Evolutionary conservation across 2,113 vertebrate genomes (phyloP).

Genomic region (Pangasianodon gigas): DNA sequence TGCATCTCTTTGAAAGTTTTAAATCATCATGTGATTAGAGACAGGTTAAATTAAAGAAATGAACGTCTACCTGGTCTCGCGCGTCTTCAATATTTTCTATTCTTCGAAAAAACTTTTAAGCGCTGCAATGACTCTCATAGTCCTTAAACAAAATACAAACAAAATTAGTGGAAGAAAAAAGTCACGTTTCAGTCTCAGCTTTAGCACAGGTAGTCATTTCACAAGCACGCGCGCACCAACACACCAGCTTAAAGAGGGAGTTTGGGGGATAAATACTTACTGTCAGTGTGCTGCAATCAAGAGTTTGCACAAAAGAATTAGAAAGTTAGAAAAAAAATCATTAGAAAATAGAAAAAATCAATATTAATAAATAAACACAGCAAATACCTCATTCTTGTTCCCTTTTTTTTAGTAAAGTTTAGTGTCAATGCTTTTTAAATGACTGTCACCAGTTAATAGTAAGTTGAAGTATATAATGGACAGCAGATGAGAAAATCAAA

Average conservation of each 20-base stretch:
- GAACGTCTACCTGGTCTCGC: constrained; percentile 4
- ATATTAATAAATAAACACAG: not conserved
- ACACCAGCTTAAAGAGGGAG: not conserved
- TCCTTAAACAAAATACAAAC: constrained; percentile 2
- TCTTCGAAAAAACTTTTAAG: constrained; percentile 9
- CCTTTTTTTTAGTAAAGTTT: not conserved
- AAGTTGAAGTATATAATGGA: not conserved
- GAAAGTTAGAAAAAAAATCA: not conserved
- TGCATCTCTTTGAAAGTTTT: too few species aligned
- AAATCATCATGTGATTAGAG: not conserved
- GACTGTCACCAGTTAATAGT: constrained; percentile 1
- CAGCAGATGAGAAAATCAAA: constrained; percentile 28
- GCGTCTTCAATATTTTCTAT: constrained; percentile 19
- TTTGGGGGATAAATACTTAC: constrained; percentile 43
- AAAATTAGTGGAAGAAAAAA: constrained; percentile 1
- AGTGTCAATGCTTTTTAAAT: not conserved
- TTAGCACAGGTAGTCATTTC: not conserved
- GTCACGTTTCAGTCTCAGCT: not conserved
- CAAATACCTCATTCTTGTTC: not conserved
- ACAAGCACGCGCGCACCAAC: constrained; percentile 3
- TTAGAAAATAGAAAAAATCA: not conserved
- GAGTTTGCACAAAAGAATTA: constrained; percentile 2
- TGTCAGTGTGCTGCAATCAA: constrained; percentile 30
- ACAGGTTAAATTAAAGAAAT: not conserved
- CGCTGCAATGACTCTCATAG: not conserved